Evolutionary conservation across 2,113 vertebrate genomes (phyloP), one percentile per base, ranked within the genome.

Genomic region (Daboia siamensis): DNA sequence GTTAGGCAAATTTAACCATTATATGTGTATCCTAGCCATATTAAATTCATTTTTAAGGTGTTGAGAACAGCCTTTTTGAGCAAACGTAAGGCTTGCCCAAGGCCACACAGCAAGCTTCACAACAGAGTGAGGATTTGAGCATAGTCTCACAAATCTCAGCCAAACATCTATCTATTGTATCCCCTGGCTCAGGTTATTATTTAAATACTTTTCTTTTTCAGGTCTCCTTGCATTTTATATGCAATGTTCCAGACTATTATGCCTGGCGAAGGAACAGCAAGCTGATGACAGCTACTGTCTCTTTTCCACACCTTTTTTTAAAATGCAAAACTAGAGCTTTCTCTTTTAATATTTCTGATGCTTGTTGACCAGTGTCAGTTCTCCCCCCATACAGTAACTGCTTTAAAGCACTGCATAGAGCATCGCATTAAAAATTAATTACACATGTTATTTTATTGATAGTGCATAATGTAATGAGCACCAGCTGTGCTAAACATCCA

Each of bases 391-490:
- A 97, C 96, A 97, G 97, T 97, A 96, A 97, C 97, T 96, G 97
- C 98, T 98, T 97, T 97, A 98, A 98, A 97, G 98, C 96, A 90
- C 97, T 97, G 97, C 97, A 98, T 96, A 97, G 96, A 97, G 97
- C 96, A 97, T 97, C 97, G 97, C 97, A 98, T 98, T 98, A 97
- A 98, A 98, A 98, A 98, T 98, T 98, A 98, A 98, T 98, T 98
- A 98, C 98, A 98, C 98, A 98, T 98, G 98, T 97, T 98, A 98
- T 98, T 98, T 98, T 98, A 98, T 98, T 98, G 98, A 98, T 98
- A 98, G 97, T 97, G 97, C 98, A 98, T 98, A 98, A 98, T 98
- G 97, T 98, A 98, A 98, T 98, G 98, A 98, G 98, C 97, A 97
- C 98, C 98, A 98, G 98, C 98, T 98, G 98, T 97, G 97, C 98